Percentiles rank a stretch among this genome's conserved stretches.
These are phyloP conservation scores for Tenodera sinensis DNA, from an alignment of 2,888 invertebrate species.

Conservation along the genomic window DNA sequence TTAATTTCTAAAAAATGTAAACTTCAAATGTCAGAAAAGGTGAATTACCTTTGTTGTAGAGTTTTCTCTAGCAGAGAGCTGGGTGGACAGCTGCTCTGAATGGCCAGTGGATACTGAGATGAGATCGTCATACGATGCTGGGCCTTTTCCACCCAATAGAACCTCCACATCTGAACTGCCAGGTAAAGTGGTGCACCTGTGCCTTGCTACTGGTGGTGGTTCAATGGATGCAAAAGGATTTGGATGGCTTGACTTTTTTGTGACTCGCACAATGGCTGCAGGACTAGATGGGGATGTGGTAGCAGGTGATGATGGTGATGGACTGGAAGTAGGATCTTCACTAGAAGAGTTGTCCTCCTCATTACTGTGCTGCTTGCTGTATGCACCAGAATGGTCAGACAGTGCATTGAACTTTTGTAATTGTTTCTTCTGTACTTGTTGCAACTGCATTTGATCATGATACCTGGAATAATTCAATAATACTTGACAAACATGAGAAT, in stretches of 20 bases:
- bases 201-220: constrained; percentile 18
- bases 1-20: background rate
- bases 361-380: constrained; percentile 20
- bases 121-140: constrained; percentile 4
- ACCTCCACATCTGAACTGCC: constrained; percentile 8
- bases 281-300: constrained; percentile 25
- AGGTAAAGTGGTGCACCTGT: background rate
- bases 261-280: constrained; percentile 10
- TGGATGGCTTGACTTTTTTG: constrained; percentile 3
- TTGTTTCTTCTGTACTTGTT: constrained; percentile 18
- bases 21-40: background rate
- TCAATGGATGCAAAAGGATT: constrained; percentile 25
- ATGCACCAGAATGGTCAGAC: background rate
- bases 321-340: constrained; percentile 26
- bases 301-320: constrained; percentile 21
- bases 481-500: no score
- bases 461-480: background rate
- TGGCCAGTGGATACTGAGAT: constrained; percentile 5
- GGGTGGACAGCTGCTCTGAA: background rate
- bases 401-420: constrained; percentile 10
- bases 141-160: background rate
- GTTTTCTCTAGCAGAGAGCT: background rate
- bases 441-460: constrained; percentile 10
- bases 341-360: constrained; percentile 19
- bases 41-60: background rate